Conservation (phyloP, 2,797 vertebrate species). For the Danio aesculapii region DNA sequence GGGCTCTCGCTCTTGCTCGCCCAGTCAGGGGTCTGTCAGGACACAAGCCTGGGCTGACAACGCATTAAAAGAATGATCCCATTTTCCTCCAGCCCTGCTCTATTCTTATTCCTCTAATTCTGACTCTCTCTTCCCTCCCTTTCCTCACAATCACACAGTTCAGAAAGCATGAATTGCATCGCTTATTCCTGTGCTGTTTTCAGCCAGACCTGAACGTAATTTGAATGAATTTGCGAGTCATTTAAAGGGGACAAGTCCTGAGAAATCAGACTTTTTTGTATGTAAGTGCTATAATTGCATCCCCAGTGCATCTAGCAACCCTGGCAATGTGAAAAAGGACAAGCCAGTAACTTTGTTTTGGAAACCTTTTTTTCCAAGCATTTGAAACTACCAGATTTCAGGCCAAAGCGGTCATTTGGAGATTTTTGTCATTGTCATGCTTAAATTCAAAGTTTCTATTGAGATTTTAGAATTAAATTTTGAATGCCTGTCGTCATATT, state of each 20-base stretch:
- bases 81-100: neutral
- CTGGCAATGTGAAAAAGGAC: no score
- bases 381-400: no score
- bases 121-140: neutral
- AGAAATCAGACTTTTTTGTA: neutral
- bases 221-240: neutral
- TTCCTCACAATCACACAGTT: neutral
- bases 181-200: neutral
- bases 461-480: no score
- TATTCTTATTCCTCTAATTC: slow-evolving; percentile 21
- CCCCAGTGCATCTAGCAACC: no score
- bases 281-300: no score
- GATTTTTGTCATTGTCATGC: no score
- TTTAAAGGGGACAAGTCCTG: no score
- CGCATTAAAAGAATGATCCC: slow-evolving; percentile 24
- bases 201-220: neutral
- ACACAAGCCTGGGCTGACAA: slow-evolving; percentile 31
- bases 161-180: neutral
- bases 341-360: no score
- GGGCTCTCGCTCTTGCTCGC: slow-evolving; percentile 12
- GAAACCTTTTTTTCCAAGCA: no score
- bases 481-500: no score
- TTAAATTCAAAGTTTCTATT: no score
- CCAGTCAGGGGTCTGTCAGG: slow-evolving; percentile 41
- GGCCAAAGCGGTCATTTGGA: no score